Conservation (phyloP, 2,888 invertebrate genomes). For the Eledone cirrhosa region DNA sequence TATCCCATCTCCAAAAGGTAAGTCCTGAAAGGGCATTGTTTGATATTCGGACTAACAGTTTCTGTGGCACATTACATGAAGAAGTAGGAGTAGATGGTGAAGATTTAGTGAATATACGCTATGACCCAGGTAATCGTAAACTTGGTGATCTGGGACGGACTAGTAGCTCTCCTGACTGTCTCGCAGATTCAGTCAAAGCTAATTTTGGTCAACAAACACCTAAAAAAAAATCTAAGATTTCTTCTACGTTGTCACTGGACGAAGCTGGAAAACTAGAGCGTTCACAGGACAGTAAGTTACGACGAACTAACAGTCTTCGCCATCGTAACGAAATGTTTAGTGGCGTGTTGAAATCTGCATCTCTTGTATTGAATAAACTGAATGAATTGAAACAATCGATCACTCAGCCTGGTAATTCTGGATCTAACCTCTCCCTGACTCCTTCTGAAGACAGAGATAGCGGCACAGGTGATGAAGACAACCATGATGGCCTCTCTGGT, state of each 20-base stretch:
- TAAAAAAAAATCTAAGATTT: conserved; percentile 33
- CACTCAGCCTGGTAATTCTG: conserved; percentile 53
- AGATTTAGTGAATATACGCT: neutral
- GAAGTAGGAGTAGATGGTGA: neutral
- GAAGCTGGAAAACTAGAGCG: conserved; percentile 38
- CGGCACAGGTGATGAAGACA: conserved; percentile 42
- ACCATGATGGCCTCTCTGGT: conserved; percentile 22
- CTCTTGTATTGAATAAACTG: conserved; percentile 54
- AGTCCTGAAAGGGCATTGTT: conserved; percentile 10
- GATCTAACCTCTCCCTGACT: conserved; percentile 49
- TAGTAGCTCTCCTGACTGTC: conserved; percentile 49
- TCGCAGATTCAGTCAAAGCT: conserved; percentile 36
- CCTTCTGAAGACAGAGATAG: conserved; percentile 48
- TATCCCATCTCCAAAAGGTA: conserved; percentile 1
- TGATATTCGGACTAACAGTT: conserved; percentile 20
- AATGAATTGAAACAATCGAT: conserved; percentile 62
- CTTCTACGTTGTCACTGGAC: conserved; percentile 43
- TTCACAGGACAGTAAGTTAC: conserved; percentile 37
- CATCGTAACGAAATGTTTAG: conserved; percentile 53
- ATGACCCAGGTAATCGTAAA: conserved; percentile 30
- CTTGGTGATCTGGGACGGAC: conserved; percentile 49
- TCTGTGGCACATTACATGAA: conserved; percentile 20
- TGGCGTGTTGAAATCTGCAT: conserved; percentile 53
- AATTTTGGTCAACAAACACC: conserved; percentile 32
- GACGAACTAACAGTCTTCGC: conserved; percentile 41